These are phyloP conservation scores for Andricus quercusramuli DNA, from an alignment of 2,888 invertebrate genomes.

Conservation along the genomic window DNA sequence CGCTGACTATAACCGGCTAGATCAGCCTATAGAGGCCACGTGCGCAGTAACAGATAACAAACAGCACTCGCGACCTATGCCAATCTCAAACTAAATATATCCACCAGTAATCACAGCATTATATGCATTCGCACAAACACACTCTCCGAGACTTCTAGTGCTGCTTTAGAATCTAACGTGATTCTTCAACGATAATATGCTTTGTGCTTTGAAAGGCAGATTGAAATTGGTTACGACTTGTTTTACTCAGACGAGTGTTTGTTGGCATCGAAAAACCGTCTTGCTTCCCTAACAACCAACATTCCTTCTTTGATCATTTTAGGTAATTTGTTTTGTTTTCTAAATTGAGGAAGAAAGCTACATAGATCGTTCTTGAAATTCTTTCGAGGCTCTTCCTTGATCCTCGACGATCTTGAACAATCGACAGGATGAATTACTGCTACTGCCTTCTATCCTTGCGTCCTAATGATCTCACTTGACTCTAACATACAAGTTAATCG, in stretches of 20 bases:
- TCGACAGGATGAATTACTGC: slow-evolving; percentile 59
- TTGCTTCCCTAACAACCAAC: neutral
- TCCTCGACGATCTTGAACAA: slow-evolving; percentile 51
- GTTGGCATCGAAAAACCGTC: too few relatives aligned
- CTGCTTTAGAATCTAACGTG: neutral
- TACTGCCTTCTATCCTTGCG: slow-evolving; percentile 58
- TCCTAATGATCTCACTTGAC: slow-evolving; percentile 68
- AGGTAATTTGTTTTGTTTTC: neutral
- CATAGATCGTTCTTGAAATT: slow-evolving; percentile 18
- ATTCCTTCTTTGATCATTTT: neutral
- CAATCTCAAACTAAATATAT: slow-evolving; percentile 75
- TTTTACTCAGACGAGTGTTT: neutral
- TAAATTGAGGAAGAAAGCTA: neutral
- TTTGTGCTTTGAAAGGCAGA: neutral
- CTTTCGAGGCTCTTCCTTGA: slow-evolving; percentile 43
- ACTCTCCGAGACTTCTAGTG: neutral
- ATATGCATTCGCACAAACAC: slow-evolving; percentile 47
- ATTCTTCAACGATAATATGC: slow-evolving; percentile 8
- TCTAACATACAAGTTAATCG: slow-evolving; percentile 61
- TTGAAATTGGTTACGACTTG: neutral
- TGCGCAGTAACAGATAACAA: slow-evolving; percentile 70
- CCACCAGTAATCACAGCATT: slow-evolving; percentile 67
- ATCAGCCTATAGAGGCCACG: slow-evolving; percentile 69
- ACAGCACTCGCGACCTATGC: slow-evolving; percentile 72
- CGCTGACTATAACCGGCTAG: slow-evolving; percentile 67